Conservation (phyloP, 1,140 invertebrate genomes). For the Dreissena polymorpha region DNA sequence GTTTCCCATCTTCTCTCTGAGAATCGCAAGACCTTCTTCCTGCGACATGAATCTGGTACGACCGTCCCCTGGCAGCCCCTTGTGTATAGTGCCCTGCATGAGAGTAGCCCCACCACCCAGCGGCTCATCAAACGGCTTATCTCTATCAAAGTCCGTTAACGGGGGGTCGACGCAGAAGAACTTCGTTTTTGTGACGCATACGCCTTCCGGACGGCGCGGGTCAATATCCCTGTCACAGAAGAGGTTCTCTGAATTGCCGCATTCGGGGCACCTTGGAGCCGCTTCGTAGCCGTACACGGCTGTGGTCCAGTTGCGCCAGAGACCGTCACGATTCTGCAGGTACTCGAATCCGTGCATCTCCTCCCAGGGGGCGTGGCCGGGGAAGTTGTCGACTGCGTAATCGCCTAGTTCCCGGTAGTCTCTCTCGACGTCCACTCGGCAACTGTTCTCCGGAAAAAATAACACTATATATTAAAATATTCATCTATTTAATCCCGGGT, state of each 20-base stretch:
- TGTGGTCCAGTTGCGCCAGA: conserved; percentile 36
- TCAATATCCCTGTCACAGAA: conserved; percentile 26
- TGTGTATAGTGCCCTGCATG: not conserved
- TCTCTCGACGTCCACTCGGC: not conserved
- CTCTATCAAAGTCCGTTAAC: too few relatives aligned
- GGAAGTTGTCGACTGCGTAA: not conserved
- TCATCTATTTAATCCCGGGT: too few relatives aligned
- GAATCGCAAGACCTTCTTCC: too few relatives aligned
- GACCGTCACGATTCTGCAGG: conserved; percentile 45
- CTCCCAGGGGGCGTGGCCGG: not conserved
- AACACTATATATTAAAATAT: too few relatives aligned
- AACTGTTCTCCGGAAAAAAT: not conserved
- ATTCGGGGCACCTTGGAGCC: conserved; percentile 82
- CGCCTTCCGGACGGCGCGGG: not conserved
- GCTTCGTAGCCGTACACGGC: conserved; percentile 46
- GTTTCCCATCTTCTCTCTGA: too few relatives aligned
- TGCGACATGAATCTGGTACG: conserved; percentile 4
- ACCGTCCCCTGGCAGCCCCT: conserved; percentile 11
- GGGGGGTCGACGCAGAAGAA: not conserved
- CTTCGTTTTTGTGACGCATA: conserved; percentile 10
- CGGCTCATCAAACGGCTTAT: conserved; percentile 13
- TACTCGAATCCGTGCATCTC: conserved; percentile 40
- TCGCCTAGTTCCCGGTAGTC: not conserved
- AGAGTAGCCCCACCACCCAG: not conserved
- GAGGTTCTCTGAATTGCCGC: conserved; percentile 85